Evolutionary conservation across 2,888 invertebrate species (phyloP).

Genomic region (Pogonocherus hispidulus): DNA sequence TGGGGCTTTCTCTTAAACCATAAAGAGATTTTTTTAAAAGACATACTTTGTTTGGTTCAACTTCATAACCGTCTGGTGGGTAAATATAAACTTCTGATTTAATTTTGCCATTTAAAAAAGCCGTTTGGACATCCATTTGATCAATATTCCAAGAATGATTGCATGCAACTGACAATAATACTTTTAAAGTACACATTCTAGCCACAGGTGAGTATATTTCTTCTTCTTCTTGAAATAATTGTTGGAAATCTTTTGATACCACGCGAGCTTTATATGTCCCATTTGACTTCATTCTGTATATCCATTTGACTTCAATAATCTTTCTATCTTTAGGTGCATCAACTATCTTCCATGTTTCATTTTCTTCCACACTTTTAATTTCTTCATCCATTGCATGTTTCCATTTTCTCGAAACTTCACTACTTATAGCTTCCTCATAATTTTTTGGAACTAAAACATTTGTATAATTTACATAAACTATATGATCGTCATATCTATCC

Average conservation of each 20-base stretch:
- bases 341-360: neutral
- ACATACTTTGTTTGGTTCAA: neutral
- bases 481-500: neutral
- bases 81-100: slow-evolving; percentile 6
- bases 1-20: neutral
- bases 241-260: slow-evolving; percentile 1
- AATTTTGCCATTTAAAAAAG: slow-evolving; percentile 8
- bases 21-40: neutral
- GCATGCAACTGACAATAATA: neutral
- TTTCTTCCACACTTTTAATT: slow-evolving; percentile 1
- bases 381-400: slow-evolving; percentile 2
- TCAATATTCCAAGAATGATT: neutral
- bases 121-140: slow-evolving; percentile 8
- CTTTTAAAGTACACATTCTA: slow-evolving; percentile 6
- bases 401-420: neutral
- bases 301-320: slow-evolving; percentile 5
- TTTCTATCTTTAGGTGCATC: neutral
- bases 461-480: neutral
- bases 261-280: slow-evolving; percentile 4
- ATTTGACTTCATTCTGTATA: slow-evolving; percentile 2
- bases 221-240: neutral
- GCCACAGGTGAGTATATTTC: slow-evolving; percentile 15
- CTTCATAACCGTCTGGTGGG: neutral
- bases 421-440: slow-evolving; percentile 1
- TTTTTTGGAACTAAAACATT: neutral